Conservation (phyloP, 2,888 invertebrate species). For the Muschampia plurimacula region DNA sequence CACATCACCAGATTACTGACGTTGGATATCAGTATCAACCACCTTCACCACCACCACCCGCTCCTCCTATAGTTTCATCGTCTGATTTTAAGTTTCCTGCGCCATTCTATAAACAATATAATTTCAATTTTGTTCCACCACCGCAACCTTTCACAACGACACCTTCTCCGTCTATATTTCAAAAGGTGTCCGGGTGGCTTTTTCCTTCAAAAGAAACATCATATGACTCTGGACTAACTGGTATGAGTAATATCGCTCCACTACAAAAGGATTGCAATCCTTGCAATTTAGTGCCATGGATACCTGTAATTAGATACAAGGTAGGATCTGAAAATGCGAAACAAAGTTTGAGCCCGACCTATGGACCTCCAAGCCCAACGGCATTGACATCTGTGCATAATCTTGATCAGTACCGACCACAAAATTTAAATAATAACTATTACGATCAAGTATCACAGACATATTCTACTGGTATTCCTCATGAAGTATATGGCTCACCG, state of each 20-base stretch:
- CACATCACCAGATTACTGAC: constrained; percentile 68
- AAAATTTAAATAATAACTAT: constrained; percentile 56
- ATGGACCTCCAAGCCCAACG: constrained; percentile 76
- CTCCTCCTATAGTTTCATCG: constrained; percentile 50
- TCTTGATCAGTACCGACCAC: constrained; percentile 58
- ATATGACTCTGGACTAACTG: constrained; percentile 55
- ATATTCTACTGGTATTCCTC: constrained; percentile 58
- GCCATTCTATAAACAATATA: constrained; percentile 79
- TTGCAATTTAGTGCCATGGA: constrained; percentile 90
- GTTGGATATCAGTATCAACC: constrained; percentile 67
- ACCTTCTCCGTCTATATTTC: constrained; percentile 82
- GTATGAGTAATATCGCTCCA: constrained; percentile 59
- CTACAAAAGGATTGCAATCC: constrained; percentile 88
- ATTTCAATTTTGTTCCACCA: constrained; percentile 76
- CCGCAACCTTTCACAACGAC: constrained; percentile 77
- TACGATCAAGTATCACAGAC: constrained; percentile 55
- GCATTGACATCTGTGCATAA: constrained; percentile 60
- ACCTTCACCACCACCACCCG: constrained; percentile 58
- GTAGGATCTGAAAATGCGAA: constrained; percentile 67
- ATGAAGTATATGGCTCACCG: constrained; percentile 67
- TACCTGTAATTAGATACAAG: constrained; percentile 88
- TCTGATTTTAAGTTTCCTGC: constrained; percentile 76
- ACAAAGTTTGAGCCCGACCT: constrained; percentile 66
- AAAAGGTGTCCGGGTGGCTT: constrained; percentile 87
- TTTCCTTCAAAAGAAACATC: constrained; percentile 82